A percentile compares a stretch with the other conserved stretches of the same genome.
phyloP scores from a whole-genome alignment of 2,888 invertebrate species.

The Aricia artaxerxes region DNA sequence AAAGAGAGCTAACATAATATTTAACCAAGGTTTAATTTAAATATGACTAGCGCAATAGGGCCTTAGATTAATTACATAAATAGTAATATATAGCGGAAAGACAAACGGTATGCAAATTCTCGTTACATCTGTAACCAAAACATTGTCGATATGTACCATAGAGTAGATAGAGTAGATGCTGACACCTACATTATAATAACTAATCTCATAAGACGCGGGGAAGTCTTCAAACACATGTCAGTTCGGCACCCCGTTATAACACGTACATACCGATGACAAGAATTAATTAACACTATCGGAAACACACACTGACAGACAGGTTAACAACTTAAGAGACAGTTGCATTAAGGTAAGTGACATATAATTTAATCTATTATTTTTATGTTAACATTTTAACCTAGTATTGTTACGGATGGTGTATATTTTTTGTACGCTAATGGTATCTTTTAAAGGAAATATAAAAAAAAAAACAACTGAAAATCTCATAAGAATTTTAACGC shows the following conservation, averaged over 20 bases:
- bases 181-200: constrained; percentile 33
- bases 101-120: background rate
- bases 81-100: background rate
- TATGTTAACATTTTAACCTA: too few relatives aligned
- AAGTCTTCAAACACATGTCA: constrained; percentile 51
- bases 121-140: background rate
- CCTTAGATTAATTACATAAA: background rate
- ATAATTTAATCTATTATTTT: too few relatives aligned
- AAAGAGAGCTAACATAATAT: too few relatives aligned
- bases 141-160: background rate
- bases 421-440: too few relatives aligned
- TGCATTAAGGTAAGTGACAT: constrained; percentile 8
- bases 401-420: too few relatives aligned
- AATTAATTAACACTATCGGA: constrained; percentile 66
- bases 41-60: background rate
- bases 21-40: too few relatives aligned
- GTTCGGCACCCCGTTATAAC: constrained; percentile 60
- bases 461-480: background rate
- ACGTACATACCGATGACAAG: constrained; percentile 57
- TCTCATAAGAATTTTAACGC: background rate
- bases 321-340: constrained; percentile 25
- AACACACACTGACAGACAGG: constrained; percentile 47
- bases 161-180: background rate
- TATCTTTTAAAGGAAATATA: too few relatives aligned
- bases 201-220: constrained; percentile 44